Evolutionary conservation across 2,113 vertebrate species (phyloP), one percentile per base, ranked within the genome.

Genomic region (Cyprinus carpio): DNA sequence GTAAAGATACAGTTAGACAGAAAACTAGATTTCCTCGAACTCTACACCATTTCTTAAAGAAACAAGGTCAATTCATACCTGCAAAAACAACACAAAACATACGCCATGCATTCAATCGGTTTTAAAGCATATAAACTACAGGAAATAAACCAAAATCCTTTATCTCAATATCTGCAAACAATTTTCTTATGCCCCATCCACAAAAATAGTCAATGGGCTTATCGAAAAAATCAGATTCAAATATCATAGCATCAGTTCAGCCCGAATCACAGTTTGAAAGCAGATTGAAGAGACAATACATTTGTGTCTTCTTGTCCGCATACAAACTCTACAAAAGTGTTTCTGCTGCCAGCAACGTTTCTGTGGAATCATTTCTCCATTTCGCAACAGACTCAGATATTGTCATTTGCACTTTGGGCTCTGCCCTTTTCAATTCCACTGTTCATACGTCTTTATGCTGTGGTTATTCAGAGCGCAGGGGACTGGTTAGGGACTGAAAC

Each of bases 111-210:
- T 75, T 75, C 43, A 40, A n/a, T 75, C 75, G 40, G 67, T 29
- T 37, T 23, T 54, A 18, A 54, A 54, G 4, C 15, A 54, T 54
- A 54, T 54, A 54, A 54, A 54, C 15, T 18, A 49, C 46, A 15
- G 46, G 46, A 60, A 62, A 78, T 75, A 46, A 40, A 4, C 37
- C n/a, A n/a, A 67, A 84, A 74, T n/a, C n/a, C 34, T 12, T 10
- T 16, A 65, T 18, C 25, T 23, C 4, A 37, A 49, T 76, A 84
- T 31, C 51, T 86, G 75, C 80, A 80, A 86, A 64, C 75, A 31
- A 83, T 58, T 60, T n/a, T 49, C 40, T 75, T 86, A 43, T 58
- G 65, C 84, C 76, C 54, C 20, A 8, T 86, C 81, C 81, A 89
- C 79, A 77, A 49, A 34, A 25, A 64, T 15, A 4, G 8, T 81